These are phyloP conservation scores for Pangasius mekongensis DNA, from an alignment of 2,797 vertebrate species.

Conservation along the genomic window DNA sequence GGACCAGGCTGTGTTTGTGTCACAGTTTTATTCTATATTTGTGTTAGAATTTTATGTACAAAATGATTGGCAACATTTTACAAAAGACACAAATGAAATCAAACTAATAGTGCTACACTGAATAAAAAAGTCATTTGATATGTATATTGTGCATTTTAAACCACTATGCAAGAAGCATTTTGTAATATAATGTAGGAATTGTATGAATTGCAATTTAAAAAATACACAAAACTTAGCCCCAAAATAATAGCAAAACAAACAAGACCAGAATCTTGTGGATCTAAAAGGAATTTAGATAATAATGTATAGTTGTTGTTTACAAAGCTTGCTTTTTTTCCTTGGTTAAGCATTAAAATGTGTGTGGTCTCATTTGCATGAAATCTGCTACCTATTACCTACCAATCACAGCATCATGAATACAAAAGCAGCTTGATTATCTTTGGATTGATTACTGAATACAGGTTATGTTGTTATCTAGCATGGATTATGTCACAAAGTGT, in stretches of 20 bases:
- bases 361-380: constrained; percentile 1
- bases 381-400: not conserved
- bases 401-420: constrained; percentile 15
- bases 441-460: constrained; percentile 19
- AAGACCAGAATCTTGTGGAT: constrained; percentile 7
- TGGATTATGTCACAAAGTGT: constrained; percentile 1
- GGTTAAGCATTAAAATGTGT: constrained; percentile 5
- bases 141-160: constrained; percentile 52
- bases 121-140: constrained; percentile 47
- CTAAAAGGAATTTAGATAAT: not conserved
- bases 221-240: not conserved
- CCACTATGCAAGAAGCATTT: constrained; percentile 23
- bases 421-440: constrained; percentile 31
- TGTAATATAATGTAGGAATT: constrained; percentile 4
- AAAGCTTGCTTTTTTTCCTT: not conserved
- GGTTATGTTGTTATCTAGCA: constrained; percentile 11
- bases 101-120: constrained; percentile 67
- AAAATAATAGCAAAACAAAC: constrained; percentile 3
- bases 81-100: constrained; percentile 61
- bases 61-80: constrained; percentile 69
- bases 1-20: constrained; percentile 30
- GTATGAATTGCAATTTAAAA: constrained; percentile 6
- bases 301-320: not conserved
- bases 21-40: constrained; percentile 71
- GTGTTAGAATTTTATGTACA: constrained; percentile 81